Base-by-base conservation (phyloP, 1,140 invertebrate species). In the Pissodes strobi region DNA sequence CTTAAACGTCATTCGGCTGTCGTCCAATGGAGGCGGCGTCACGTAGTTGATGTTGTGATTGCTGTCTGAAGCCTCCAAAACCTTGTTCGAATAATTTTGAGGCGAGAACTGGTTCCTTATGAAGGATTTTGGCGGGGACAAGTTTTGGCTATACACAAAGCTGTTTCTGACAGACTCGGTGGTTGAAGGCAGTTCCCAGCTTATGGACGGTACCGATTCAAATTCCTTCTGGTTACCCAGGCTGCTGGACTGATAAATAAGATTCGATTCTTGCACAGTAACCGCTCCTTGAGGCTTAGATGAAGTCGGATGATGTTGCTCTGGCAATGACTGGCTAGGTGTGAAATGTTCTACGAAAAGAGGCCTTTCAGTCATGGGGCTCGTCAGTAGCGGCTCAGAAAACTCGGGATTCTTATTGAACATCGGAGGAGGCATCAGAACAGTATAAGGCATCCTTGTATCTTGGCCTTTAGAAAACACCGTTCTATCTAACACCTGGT, bases 371-470 rank as follows among this genome's bases (percentile, higher is more conserved):
- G 34, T 76, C 69, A 70, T 64, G 74, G 52, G 68, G 59, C 9
- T 70, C 5, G 23, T 63, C 15, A 30, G 15, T 5, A 48, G 2
- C 4, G 10, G 30, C n/a, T 58, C 38, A 12, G 71, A 70, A 69
- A 55, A 62, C 46, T 69, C 74, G 22, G 74, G 71, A 41, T 71
- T 59, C 13, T 43, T 73, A 63, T 52, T 68, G 59, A 23, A 76
- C n/a, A 86, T 80, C 1, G 88, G 88, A 2, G 88, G 88, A 22
- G 88, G 88, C 43, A 89, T 82, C 51, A 90, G 78, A 72, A 88
- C 84, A 0, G 86, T 87, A 72, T 85, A 84, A 0, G 85, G 85
- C 22, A 75, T 66, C 61, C 79, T 79, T 38, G 80, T 77, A 17
- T 83, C 79, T 73, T 78, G 45, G 77, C 68, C 76, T 67, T 66